Evolutionary conservation across 2,113 vertebrate genomes (phyloP), one percentile per base, ranked within the genome.

Genomic region (Bubo scandiacus): DNA sequence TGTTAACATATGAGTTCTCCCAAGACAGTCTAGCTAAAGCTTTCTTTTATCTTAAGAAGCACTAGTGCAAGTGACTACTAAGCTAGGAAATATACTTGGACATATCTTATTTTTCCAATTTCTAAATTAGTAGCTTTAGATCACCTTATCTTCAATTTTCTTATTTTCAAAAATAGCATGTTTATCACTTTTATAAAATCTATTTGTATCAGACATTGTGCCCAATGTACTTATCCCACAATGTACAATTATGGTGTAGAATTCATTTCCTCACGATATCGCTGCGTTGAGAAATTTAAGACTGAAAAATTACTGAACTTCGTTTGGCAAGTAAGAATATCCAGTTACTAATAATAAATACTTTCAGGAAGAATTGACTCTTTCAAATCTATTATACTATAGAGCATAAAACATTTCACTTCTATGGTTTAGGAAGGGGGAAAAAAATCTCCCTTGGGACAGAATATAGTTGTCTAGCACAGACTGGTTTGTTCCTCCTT

Each of bases 31-130:
- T 86, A 72, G 42, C n/a, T 86, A 86, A 92, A 62, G 36, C 36
- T 86, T 92, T 65, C 32, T 81, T 89, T 81, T 86, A 86, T 62
- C 58, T 94, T 95, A 90, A 86, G 65, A 86, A 81, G 52, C 47
- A 78, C 52, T 82, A 92, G 58, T 94, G 52, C 21, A 82, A 90
- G 89, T 92, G 86, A 72, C 86, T 92, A 92, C 93, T 81, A 85
- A 86, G 34, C 54, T 86, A 90, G 36, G 71, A 90, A 86, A 82
- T 82, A 82, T 72, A 81, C 45, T 77, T 92, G 51, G 61, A 66
- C 59, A 62, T 94, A 89, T 62, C 1, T 43, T 81, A 86, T 89
- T 82, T 90, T 92, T 79, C 71, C 8, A 82, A 38, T 86, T 86
- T 90, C 66, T 74, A 86, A 80, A 86, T 72, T 83, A 90, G 36